Percentiles rank a stretch among this genome's conserved stretches.
These are phyloP conservation scores for Bombus terrestris DNA, from an alignment of 1,140 invertebrate species.

Conservation along the genomic window DNA sequence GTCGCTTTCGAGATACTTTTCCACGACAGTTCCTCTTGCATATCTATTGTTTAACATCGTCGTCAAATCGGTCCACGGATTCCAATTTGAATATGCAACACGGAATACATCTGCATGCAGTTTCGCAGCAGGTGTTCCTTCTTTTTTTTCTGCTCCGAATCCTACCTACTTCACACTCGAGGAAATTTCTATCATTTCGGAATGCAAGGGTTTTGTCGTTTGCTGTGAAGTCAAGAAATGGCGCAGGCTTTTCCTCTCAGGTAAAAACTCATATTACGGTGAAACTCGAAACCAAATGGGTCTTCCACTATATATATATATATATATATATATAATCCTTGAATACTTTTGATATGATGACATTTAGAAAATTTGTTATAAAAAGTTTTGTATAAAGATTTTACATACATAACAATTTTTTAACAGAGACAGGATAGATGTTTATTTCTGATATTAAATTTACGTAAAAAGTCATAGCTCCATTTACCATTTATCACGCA, in stretches of 20 bases:
- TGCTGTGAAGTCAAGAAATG: not conserved
- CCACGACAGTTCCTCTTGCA: not conserved
- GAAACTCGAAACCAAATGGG: not conserved
- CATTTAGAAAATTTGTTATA: too few relatives aligned
- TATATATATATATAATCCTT: too few relatives aligned
- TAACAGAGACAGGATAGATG: too few relatives aligned
- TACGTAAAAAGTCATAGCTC: too few relatives aligned
- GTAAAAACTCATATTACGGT: too few relatives aligned
- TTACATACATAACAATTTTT: too few relatives aligned
- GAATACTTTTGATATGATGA: not conserved
- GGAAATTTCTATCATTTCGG: constrained; percentile 11
- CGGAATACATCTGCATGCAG: constrained; percentile 34
- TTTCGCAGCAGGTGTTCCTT: constrained; percentile 39
- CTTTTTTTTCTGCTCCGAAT: constrained; percentile 17
- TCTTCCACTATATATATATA: too few relatives aligned
- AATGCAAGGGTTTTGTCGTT: not conserved
- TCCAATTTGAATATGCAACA: constrained; percentile 33
- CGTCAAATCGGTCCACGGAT: constrained; percentile 7
- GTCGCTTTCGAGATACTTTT: not conserved
- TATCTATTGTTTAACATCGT: not conserved
- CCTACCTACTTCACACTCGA: constrained; percentile 24
- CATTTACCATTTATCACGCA: too few relatives aligned
- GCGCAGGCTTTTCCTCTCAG: not conserved
- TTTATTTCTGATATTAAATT: too few relatives aligned
- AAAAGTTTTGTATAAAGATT: too few relatives aligned